Percentiles rank a stretch among this genome's conserved stretches.
phyloP scores from a whole-genome alignment of 2,113 vertebrate genomes.

The Eidolon helvum region DNA sequence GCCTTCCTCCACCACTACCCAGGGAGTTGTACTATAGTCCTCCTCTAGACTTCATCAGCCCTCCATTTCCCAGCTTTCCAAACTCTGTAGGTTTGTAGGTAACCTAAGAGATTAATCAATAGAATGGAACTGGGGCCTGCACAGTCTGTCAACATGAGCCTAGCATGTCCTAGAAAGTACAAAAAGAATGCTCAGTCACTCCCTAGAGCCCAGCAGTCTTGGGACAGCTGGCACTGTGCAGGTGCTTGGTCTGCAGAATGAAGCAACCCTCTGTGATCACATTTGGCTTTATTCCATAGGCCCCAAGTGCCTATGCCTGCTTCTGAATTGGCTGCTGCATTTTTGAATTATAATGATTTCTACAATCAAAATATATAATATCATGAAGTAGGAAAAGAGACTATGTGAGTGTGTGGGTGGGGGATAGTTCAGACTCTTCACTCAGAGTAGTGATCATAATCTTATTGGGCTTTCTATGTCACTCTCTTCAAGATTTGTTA shows the following conservation, averaged over 20 bases:
- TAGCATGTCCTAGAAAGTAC: not conserved
- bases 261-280: not conserved
- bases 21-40: not conserved
- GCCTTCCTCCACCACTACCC: not conserved
- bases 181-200: not conserved
- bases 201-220: not conserved
- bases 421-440: not conserved
- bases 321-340: not conserved
- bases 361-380: not conserved
- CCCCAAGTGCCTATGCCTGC: not conserved
- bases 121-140: not conserved
- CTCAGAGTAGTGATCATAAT: not conserved
- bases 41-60: not conserved
- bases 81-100: not conserved
- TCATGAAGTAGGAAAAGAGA: not conserved
- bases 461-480: not conserved
- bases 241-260: not conserved
- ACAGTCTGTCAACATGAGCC: not conserved
- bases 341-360: not conserved
- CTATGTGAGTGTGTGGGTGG: not conserved
- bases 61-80: not conserved
- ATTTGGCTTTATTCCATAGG: not conserved
- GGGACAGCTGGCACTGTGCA: not conserved
- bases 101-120: not conserved
- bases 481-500: not conserved